These are phyloP conservation scores for Scylla paramamosain DNA, from an alignment of 1,140 invertebrate genomes.

Conservation along the genomic window DNA sequence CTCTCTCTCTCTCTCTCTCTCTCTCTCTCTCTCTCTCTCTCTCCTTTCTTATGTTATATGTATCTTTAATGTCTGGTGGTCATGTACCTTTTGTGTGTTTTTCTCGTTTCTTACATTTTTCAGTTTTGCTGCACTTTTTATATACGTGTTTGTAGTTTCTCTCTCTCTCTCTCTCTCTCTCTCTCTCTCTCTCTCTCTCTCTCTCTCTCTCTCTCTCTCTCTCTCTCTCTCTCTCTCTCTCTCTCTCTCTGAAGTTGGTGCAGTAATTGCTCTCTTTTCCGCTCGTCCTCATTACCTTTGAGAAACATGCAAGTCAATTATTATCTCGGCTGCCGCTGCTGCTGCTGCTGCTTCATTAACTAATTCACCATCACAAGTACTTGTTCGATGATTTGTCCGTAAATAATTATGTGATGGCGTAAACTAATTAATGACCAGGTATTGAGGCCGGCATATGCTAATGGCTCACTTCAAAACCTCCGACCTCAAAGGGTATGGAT, in stretches of 20 bases:
- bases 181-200: too few relatives aligned
- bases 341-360: neutral
- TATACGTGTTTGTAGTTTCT: too few relatives aligned
- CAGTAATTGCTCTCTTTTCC: neutral
- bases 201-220: too few relatives aligned
- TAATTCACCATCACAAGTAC: slow-evolving; percentile 1
- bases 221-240: too few relatives aligned
- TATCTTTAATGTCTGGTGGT: too few relatives aligned
- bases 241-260: neutral
- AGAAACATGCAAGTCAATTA: slow-evolving; percentile 1
- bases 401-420: neutral
- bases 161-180: too few relatives aligned
- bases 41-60: too few relatives aligned
- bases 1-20: too few relatives aligned
- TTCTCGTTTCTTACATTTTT: too few relatives aligned
- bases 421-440: neutral
- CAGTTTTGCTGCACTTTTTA: too few relatives aligned
- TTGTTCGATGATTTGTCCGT: neutral
- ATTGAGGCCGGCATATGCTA: neutral
- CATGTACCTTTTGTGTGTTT: too few relatives aligned
- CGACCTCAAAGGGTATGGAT: neutral
- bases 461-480: neutral
- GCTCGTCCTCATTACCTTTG: neutral
- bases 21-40: too few relatives aligned
- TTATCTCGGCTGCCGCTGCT: neutral